Base-by-base conservation (phyloP, 2,888 invertebrate genomes). In the Chelonus formosanus region DNA sequence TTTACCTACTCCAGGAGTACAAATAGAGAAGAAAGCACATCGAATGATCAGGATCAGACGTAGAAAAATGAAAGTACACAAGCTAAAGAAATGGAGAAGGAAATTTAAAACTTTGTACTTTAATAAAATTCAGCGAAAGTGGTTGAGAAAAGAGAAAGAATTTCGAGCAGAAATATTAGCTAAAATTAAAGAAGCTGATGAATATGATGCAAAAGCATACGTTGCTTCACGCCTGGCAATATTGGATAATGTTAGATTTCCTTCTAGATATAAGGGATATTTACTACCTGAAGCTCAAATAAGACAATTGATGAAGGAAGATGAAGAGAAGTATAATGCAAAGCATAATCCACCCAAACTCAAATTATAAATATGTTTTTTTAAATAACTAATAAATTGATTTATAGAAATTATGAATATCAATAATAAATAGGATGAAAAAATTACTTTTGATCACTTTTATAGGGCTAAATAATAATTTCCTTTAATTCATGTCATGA, bases 21-120 rank as follows among this genome's bases (percentile, higher is more conserved):
- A 82, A 10, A 86, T 87, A 57, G 90, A 91, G 78, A 92, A 91
- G 78, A 89, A 90, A 76, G 94, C 94, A 0, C 89, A 88, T 0
- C 86, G 92, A 60, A 83, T 95, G 66, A 90, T 95, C 71, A 90
- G 92, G 0, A 94, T 95, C 44, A 87, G 95, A 57, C 86, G 90
- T 58, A 89, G 89, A 62, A 96, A 95, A 85, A 95, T 96, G 93
- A 94, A 91, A 83, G 94, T 91, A 75, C 96, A 96, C 78, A 92
- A 95, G 81, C 85, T 92, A 54, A 91, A 85, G 81, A 96, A 96
- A 84, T 85, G 94, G 63, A 87, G 92, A 71, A 94, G 92, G 80
- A 89, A 87, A 76, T 92, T 94, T 92, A 90, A 90, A 76, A 91
- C 89, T 81, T 88, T 89, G 20, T 20, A 20, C 69, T 91, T 91